Evolutionary conservation across 1,140 invertebrate genomes (phyloP), one percentile per base, ranked within the genome.

Genomic region (Macrostomum lignano): DNA sequence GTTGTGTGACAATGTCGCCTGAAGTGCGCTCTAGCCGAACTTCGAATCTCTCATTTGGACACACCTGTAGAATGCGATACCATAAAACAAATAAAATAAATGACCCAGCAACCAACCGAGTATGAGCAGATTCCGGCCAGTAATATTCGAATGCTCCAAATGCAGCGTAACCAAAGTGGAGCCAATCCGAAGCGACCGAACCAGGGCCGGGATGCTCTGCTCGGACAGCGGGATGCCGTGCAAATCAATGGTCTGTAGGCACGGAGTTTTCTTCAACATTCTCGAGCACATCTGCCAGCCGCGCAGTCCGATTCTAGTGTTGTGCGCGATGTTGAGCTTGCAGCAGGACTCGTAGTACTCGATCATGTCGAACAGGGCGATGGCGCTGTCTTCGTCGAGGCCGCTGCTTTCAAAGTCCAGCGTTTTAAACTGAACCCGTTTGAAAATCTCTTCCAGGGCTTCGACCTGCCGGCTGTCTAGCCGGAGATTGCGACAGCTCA

Each of bases 331-430:
- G 50, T 73, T 72, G 29, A 82, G 49, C 37, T 71, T 65, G 20
- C 60, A 63, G 1, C 72, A 66, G 25, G 74, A 74, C 48, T 81
- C 74, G 56, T 82, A 82, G 51, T 76, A 79, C 49, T 81, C 75
- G 39, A 81, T 66, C 73, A 81, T 79, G 51, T 81, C 75, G 55
- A 78, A 79, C 25, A 81, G 51, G 25, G 73, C 70, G 42, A 71
- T 67, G 15, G 66, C 53, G 42, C 52, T 52, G 60, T 73, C 70
- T 46, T 73, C 70, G 45, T 71, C 67, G n/a, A 73, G 58, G 40
- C 60, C 60, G 26, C 65, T 65, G 29, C 62, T 58, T 50, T 72
- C 67, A 24, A 74, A 49, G 55, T 73, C 66, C 24, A 74, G 45
- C 40, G 62, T 58, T 36, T 65, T 51, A 52, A 74, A 74, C 49